A percentile compares a stretch with the other conserved stretches of the same genome.
Conservation (phyloP, 2,888 invertebrate species). For the Epiperipatus broadwayi region DNA sequence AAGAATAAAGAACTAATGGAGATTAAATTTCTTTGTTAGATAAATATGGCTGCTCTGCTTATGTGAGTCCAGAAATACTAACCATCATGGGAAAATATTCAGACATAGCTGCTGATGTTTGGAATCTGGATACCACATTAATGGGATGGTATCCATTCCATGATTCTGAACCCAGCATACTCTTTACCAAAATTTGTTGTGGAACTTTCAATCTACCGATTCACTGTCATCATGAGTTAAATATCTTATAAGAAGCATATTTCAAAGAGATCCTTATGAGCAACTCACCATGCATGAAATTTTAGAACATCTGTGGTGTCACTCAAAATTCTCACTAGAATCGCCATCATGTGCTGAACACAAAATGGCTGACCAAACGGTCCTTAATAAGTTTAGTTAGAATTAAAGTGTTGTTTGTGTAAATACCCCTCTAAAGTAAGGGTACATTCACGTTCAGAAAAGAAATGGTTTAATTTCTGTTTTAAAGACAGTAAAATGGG, state of each 20-base stretch:
- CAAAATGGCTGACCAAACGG: constrained; percentile 16
- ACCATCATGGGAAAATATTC: constrained; percentile 49
- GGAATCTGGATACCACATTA: constrained; percentile 81
- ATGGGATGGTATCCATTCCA: constrained; percentile 88
- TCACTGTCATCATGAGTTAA: constrained; percentile 58
- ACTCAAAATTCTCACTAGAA: neutral
- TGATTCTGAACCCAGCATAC: constrained; percentile 61
- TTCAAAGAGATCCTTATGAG: constrained; percentile 60
- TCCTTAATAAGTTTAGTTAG: constrained; percentile 18
- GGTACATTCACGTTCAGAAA: too few species aligned
- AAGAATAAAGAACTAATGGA: too few species aligned
- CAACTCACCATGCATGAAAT: constrained; percentile 58
- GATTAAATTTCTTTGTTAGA: constrained; percentile 58
- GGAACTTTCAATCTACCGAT: constrained; percentile 65
- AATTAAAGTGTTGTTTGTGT: too few species aligned
- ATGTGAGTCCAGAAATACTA: constrained; percentile 80
- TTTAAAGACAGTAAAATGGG: too few species aligned
- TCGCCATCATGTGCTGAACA: neutral
- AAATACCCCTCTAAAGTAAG: too few species aligned
- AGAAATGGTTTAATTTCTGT: too few species aligned
- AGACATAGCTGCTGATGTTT: constrained; percentile 70
- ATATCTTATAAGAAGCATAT: constrained; percentile 58
- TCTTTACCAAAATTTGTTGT: constrained; percentile 71
- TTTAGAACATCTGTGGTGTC: constrained; percentile 62
- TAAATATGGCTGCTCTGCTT: constrained; percentile 80